These are phyloP conservation scores for Lepus americanus DNA, from an alignment of 2,113 vertebrate species.

Conservation along the genomic window DNA sequence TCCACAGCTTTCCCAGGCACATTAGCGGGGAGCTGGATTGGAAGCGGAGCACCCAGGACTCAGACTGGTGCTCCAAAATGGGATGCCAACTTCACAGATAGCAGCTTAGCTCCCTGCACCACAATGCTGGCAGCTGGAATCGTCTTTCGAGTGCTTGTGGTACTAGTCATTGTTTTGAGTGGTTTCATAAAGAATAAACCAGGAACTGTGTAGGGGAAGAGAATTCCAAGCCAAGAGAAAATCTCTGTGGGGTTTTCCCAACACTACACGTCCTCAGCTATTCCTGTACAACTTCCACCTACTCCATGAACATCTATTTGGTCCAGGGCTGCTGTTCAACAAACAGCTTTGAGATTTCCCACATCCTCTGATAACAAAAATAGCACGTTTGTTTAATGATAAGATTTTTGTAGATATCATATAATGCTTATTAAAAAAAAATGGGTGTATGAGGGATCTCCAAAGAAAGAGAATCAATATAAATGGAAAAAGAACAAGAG, in stretches of 20 bases:
- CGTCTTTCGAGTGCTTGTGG: background rate
- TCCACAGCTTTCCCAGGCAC: no score
- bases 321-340: background rate
- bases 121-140: background rate
- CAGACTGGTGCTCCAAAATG: no score
- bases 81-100: no score
- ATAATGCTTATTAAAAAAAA: background rate
- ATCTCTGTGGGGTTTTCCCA: background rate
- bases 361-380: background rate
- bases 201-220: background rate
- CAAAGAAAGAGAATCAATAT: conserved; percentile 34
- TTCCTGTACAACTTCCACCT: background rate
- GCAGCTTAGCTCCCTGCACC: no score
- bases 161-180: background rate
- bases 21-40: no score
- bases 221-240: conserved; percentile 31
- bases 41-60: no score
- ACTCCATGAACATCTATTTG: background rate
- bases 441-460: background rate
- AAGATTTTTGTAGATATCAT: background rate
- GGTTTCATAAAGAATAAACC: background rate
- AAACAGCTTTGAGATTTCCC: background rate
- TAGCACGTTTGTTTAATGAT: background rate
- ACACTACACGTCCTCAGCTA: conserved; percentile 15
- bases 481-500: no score